Conservation (phyloP, 2,888 invertebrate genomes). For the Cistogaster globosa region DNA sequence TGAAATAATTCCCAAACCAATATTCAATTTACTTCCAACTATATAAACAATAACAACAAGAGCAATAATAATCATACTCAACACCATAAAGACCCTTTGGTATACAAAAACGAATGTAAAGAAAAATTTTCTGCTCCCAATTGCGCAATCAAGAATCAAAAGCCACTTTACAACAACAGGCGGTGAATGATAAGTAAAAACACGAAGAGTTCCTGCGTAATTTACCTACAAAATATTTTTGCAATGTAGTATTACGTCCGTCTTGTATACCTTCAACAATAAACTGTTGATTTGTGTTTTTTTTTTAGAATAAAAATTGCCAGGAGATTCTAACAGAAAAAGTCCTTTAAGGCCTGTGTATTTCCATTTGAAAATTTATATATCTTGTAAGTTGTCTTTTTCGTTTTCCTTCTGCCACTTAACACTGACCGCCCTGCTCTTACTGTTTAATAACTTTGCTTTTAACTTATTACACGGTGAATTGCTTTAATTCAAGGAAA, state of each 20-base stretch:
- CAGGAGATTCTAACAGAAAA: not conserved
- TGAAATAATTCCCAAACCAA: slow-evolving; percentile 81
- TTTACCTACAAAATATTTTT: slow-evolving; percentile 59
- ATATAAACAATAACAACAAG: slow-evolving; percentile 34
- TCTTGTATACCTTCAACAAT: slow-evolving; percentile 52
- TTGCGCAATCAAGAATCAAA: slow-evolving; percentile 71
- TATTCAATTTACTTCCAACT: slow-evolving; percentile 63
- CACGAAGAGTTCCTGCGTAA: slow-evolving; percentile 37
- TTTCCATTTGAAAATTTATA: slow-evolving; percentile 28
- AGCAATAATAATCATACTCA: slow-evolving; percentile 64
- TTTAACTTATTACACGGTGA: slow-evolving; percentile 29
- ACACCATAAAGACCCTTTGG: slow-evolving; percentile 52
- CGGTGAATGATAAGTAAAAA: slow-evolving; percentile 38
- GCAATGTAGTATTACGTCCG: not conserved
- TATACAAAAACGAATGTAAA: slow-evolving; percentile 11
- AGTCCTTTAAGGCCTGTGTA: slow-evolving; percentile 19
- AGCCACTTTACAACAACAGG: slow-evolving; percentile 69
- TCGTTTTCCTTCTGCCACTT: slow-evolving; percentile 30
- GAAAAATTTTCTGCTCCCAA: slow-evolving; percentile 69
- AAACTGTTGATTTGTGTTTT: slow-evolving; percentile 36
- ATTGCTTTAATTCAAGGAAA: slow-evolving; percentile 61
- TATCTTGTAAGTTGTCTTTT: slow-evolving; percentile 48
- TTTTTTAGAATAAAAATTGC: not conserved
- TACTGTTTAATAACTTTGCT: slow-evolving; percentile 30
- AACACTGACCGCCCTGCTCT: slow-evolving; percentile 21